These are phyloP conservation scores for Lepus americanus DNA, from an alignment of 2,113 vertebrate species.

Conservation along the genomic window DNA sequence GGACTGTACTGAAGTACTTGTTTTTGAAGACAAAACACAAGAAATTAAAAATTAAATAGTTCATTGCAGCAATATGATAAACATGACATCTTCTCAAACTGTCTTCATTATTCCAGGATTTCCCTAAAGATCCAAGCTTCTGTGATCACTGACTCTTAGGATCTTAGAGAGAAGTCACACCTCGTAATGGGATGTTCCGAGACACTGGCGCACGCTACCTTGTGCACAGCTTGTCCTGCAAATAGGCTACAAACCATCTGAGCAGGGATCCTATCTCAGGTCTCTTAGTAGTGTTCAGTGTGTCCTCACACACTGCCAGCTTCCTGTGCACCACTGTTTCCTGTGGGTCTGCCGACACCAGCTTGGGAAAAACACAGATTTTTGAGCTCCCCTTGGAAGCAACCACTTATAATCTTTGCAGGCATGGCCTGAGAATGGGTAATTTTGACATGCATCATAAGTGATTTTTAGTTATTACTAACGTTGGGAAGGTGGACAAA, in stretches of 20 bases:
- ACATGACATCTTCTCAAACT: not conserved
- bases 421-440: not conserved
- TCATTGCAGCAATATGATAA: not conserved
- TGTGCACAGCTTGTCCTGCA: not conserved
- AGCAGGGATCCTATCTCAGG: not conserved
- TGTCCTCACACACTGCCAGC: not conserved
- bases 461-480: not conserved
- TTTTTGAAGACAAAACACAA: conserved; percentile 20
- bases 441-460: not conserved
- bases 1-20: not conserved
- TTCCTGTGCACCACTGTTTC: not conserved
- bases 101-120: not conserved
- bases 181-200: not conserved
- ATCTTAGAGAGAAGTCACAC: not conserved
- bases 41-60: conserved; percentile 27
- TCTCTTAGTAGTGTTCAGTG: not conserved
- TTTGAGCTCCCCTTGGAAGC: not conserved
- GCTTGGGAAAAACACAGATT: not conserved
- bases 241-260: not conserved
- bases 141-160: not conserved
- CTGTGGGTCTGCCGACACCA: not conserved
- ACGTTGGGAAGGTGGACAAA: not conserved
- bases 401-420: not conserved
- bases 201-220: not conserved
- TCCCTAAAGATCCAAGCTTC: not conserved